Conservation (phyloP, 1,140 invertebrate species). For the Eulimnadia texana region DNA sequence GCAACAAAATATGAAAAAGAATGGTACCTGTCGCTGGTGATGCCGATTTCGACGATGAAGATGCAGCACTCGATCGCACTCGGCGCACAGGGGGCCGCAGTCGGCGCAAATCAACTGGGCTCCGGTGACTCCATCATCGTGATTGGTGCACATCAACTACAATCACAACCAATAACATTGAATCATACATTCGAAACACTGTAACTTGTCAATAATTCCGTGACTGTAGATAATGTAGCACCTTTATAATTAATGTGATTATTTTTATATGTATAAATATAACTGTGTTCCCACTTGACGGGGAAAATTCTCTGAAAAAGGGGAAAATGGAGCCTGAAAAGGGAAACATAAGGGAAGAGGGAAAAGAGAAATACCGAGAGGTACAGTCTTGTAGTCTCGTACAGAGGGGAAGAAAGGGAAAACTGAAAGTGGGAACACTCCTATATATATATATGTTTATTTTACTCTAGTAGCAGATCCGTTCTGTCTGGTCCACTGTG, state of each 20-base stretch:
- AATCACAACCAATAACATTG: no score
- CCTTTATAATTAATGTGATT: neutral
- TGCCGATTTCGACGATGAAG: conserved; percentile 69
- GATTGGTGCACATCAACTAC: conserved; percentile 78
- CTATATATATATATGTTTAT: no score
- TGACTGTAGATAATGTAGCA: neutral
- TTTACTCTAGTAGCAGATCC: conserved; percentile 45
- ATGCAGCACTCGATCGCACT: conserved; percentile 90
- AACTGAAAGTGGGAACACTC: conserved; percentile 1
- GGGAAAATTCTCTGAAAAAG: no score
- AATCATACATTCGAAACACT: conserved; percentile 1
- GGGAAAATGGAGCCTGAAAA: no score
- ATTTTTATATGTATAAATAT: neutral
- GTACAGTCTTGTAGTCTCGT: no score
- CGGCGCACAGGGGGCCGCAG: conserved; percentile 85
- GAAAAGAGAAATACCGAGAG: no score
- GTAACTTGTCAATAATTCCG: neutral
- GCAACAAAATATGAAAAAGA: no score
- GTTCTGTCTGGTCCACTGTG: conserved; percentile 46
- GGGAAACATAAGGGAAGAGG: no score
- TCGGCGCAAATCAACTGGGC: conserved; percentile 80
- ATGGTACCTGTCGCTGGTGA: conserved; percentile 81
- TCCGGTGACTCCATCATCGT: conserved; percentile 87
- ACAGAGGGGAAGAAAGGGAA: no score
- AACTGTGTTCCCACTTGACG: no score